Conservation (phyloP, 1,140 invertebrate genomes). For the Sarcophaga bullata region DNA sequence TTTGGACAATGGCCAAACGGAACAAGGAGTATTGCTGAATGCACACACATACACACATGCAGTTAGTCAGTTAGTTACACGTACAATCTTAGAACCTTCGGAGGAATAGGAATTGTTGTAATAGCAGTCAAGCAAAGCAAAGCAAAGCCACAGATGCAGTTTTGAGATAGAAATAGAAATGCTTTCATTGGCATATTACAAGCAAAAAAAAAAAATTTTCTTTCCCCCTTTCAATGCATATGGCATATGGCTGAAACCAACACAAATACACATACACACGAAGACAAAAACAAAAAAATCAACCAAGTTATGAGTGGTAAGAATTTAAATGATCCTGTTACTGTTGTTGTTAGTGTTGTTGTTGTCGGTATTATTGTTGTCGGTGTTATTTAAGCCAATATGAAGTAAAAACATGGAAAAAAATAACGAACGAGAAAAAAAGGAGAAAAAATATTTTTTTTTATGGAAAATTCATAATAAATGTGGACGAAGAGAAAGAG, state of each 20-base stretch:
- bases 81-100: not conserved
- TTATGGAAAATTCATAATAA: not conserved
- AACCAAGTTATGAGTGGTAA: slow-evolving; percentile 35
- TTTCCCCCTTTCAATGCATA: not conserved
- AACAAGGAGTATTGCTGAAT: not conserved
- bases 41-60: no score
- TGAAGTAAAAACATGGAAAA: not conserved
- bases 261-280: not conserved
- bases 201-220: not conserved
- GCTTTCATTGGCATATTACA: slow-evolving; percentile 2
- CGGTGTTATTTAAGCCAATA: not conserved
- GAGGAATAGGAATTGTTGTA: not conserved
- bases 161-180: not conserved
- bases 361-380: not conserved
- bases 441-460: not conserved
- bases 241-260: not conserved
- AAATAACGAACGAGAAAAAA: no score
- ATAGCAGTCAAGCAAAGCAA: not conserved
- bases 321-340: slow-evolving; percentile 33
- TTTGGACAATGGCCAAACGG: slow-evolving; percentile 36
- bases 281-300: not conserved
- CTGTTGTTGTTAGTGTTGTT: not conserved
- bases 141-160: not conserved
- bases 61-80: no score
- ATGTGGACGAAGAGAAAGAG: not conserved